Base-by-base conservation (phyloP, 2,113 vertebrate species). In the Semicossyphus pulcher region DNA sequence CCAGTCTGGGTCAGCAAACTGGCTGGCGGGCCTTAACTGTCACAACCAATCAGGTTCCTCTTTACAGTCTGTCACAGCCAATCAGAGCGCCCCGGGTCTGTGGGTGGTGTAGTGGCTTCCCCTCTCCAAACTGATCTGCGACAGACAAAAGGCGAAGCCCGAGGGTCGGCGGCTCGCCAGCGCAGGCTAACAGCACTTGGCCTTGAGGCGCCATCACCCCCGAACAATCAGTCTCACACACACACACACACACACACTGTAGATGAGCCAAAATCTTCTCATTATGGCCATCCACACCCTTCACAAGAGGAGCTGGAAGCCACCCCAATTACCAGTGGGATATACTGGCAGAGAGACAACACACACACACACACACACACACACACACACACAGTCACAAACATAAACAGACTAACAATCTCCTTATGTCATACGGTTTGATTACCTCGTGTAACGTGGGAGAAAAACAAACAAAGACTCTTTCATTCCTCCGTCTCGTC, bases 21-120 rank as follows among this genome's bases (percentile, higher is more conserved):
- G 47, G 48, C 78, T 64, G 36, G 57, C 70, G 71, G 85, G 57
- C 53, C 73, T 15, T 10, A 49, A 26, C 60, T 90, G 89, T 87
- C 91, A 82, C 57, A 57, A 62, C 85, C 86, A 84, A 71, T 90
- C 64, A 86, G 56, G n/a, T 31, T 73, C 72, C 66, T 79, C 76
- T 81, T 84, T 71, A 82, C 57, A 80, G 69, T 61, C 77, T 87
- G 85, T 80, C 81, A 54, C 45, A 42, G 74, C 85, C 88, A 88
- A 80, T 91, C 71, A 64, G 59, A 74, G 47, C 7, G 47, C 49
- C 39, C 6, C 10, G 8, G 52, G 64, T 59, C 63, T 64, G 69
- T 78, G 65, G 63, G 82, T 80, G 75, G 78, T 75, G 75, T 72
- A 49, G 65, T 49, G 58, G 57, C 69, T 66, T 32, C 69, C 53